These are phyloP conservation scores for Malthinus flaveolus DNA, from an alignment of 2,888 invertebrate genomes.

Conservation along the genomic window DNA sequence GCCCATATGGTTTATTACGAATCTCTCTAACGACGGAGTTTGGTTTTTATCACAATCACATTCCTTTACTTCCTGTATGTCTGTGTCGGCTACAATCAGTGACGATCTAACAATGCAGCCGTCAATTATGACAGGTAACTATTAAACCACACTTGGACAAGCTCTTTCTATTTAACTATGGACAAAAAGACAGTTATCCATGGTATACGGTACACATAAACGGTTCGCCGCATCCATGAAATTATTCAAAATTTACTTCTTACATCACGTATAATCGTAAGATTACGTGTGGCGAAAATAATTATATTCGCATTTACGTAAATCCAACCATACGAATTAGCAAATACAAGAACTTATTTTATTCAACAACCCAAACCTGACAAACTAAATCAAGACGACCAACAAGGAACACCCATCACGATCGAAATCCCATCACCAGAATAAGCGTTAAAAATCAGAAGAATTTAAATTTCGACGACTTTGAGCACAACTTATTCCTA, in stretches of 20 bases:
- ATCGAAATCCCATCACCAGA: constrained; percentile 47
- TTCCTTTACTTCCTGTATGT: constrained; percentile 22
- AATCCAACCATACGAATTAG: constrained; percentile 34
- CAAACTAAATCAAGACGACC: constrained; percentile 45
- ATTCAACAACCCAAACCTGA: constrained; percentile 38
- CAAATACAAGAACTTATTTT: constrained; percentile 35
- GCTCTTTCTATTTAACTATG: constrained; percentile 33
- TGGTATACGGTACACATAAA: constrained; percentile 13
- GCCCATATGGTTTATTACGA: not conserved
- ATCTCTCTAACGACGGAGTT: constrained; percentile 10
- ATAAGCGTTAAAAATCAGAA: constrained; percentile 45
- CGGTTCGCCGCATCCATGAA: constrained; percentile 7
- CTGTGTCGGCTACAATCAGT: constrained; percentile 19
- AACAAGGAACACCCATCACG: constrained; percentile 50
- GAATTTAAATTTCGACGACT: constrained; percentile 45
- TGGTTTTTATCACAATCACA: constrained; percentile 14
- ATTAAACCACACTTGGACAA: constrained; percentile 36
- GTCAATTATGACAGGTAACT: constrained; percentile 36
- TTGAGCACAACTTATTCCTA: constrained; percentile 25
- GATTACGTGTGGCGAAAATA: not conserved
- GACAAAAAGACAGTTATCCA: constrained; percentile 32
- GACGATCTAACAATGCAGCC: constrained; percentile 36
- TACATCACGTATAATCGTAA: not conserved
- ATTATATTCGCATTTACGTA: constrained; percentile 11
- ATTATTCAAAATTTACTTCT: not conserved